Evolutionary conservation across 1,140 invertebrate species (phyloP), one percentile per base, ranked within the genome.

Genomic region (Eriocheir sinensis): DNA sequence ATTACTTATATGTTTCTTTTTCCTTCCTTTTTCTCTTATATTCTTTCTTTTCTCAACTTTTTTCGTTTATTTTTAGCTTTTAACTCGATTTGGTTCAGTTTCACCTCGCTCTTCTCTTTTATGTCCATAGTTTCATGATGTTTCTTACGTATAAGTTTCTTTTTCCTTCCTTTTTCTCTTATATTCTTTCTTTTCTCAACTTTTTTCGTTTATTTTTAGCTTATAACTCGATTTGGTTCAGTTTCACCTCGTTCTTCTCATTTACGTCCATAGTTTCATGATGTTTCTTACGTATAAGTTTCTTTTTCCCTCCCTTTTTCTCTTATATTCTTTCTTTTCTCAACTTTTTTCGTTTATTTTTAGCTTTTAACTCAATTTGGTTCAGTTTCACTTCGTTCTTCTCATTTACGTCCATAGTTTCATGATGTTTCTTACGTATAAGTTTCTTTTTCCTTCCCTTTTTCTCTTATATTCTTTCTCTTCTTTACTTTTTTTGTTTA

Each of bases 401-500:
- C n/a, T n/a, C n/a, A n/a, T n/a, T n/a, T n/a, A n/a, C n/a, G n/a
- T n/a, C n/a, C n/a, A n/a, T n/a, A n/a, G n/a, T n/a, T n/a, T n/a
- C n/a, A n/a, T n/a, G n/a, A n/a, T n/a, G n/a, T n/a, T n/a, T n/a
- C n/a, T n/a, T n/a, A n/a, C n/a, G n/a, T n/a, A n/a, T n/a, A n/a
- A n/a, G n/a, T n/a, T 72, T n/a, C 60, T 72, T 86, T 32, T 86
- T 34, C 34, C 32, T 86, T 34, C 34, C 83, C 34, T 34, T 86
- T 32, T 86, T 34, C 34, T 34, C 34, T 34, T 17, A 15, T 86
- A 15, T 32, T 34, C 34, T 34, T 32, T 32, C 34, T 32, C 34
- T 34, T 86, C 83, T 32, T n/a, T n/a, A 72, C 60, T n/a, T 72
- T n/a, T n/a, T 72, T 72, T n/a, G 12, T 72, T 72, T 72, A 72